Base-by-base conservation (phyloP, 2,113 vertebrate genomes). In the Trematomus loennbergii region DNA sequence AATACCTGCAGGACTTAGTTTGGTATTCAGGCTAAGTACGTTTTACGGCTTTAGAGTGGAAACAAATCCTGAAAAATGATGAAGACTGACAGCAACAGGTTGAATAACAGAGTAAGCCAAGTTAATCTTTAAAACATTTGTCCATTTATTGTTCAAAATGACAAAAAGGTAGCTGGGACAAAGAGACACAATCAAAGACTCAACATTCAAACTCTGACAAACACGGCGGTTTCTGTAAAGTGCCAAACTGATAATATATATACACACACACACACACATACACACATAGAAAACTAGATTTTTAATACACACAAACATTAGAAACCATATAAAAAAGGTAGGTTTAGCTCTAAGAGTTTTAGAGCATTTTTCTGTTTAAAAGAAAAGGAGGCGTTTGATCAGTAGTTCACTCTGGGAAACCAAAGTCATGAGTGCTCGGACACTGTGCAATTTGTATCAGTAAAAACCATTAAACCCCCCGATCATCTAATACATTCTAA, bases 201-300 rank as follows among this genome's bases (percentile, higher is more conserved):
- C 78, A 68, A 92, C 87, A 90, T 91, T 91, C 78, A 94, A 81
- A 91, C 8, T 15, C 69, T 84, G 63, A 88, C 79, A 81, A 86
- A 91, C 58, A 80, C 18, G 71, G 55, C 78, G 60, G 68, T 87
- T 87, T 84, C 62, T 83, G 75, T 94, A 95, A 95, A 95, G 94
- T 95, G 94, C 94, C 87, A 82, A 92, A 89, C 62, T 75, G 53
- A 72, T 74, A 75, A 84, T 60, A 62, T 10, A 77, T 29, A 59
- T 40, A 80, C 25, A 73, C 17, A 83, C 55, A 40, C 36, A 36
- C 7, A 40, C 36, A 40, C 36, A 40, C 1, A 40, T 7, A 40
- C 68, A 78, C 72, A 91, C 87, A 90, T 84, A 88, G 9, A 88
- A 87, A 93, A 87, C 68, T 86, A 84, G 68, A 91, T 20, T 72